Conservation (phyloP, 2,113 vertebrate species). For the Eudyptes chrysolophus region DNA sequence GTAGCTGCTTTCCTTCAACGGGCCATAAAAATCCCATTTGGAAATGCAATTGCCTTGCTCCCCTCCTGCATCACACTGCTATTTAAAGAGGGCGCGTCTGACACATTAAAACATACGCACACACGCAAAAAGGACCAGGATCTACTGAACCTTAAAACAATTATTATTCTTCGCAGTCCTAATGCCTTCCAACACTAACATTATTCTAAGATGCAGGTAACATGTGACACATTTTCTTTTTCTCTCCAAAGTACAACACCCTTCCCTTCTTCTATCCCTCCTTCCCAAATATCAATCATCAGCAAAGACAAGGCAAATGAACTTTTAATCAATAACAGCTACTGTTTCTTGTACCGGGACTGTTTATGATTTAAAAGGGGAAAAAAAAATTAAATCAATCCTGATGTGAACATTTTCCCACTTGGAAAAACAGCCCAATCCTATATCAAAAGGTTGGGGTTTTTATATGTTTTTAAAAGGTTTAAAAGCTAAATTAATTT, state of each 20-base stretch:
- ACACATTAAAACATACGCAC: neutral
- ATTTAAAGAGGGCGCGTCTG: neutral
- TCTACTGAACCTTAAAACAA: conserved; percentile 58
- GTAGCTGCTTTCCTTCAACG: conserved; percentile 62
- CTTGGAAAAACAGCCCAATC: conserved; percentile 65
- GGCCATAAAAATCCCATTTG: conserved; percentile 65
- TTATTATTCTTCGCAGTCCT: conserved; percentile 12
- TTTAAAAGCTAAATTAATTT: conserved; percentile 67
- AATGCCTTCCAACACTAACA: conserved; percentile 61
- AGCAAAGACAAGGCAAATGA: conserved; percentile 75
- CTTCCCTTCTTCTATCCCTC: conserved; percentile 54
- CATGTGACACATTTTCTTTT: conserved; percentile 57
- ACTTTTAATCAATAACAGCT: conserved; percentile 84
- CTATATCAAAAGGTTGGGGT: conserved; percentile 53
- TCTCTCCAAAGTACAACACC: conserved; percentile 56
- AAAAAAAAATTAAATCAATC: conserved; percentile 73
- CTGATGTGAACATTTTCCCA: conserved; percentile 77
- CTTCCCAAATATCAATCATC: conserved; percentile 75
- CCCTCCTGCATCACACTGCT: conserved; percentile 19
- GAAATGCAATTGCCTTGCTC: conserved; percentile 26
- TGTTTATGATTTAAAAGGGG: conserved; percentile 79
- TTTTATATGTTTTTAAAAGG: conserved; percentile 60
- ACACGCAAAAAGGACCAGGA: neutral
- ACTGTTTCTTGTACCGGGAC: conserved; percentile 78
- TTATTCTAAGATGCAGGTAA: conserved; percentile 71